Percentiles rank a stretch among this genome's conserved stretches.
Evolutionary conservation across 2,797 vertebrate genomes (phyloP).

Genomic region (Champsocephalus esox): DNA sequence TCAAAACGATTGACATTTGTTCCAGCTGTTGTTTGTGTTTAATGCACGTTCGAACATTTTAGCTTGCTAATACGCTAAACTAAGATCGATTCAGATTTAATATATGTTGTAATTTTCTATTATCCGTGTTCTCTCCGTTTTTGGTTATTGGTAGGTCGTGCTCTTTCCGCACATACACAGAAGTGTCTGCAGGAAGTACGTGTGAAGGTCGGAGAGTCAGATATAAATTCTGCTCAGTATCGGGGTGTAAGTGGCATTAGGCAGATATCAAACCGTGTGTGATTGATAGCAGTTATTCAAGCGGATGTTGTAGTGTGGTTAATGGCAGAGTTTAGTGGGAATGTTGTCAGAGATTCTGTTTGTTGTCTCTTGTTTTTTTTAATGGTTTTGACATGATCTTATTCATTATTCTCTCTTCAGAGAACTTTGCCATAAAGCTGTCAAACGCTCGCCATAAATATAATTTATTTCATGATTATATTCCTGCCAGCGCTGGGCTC

Average conservation of each 20-base stretch:
- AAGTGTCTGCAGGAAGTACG: background rate
- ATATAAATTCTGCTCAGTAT: background rate
- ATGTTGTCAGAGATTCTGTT: conserved; percentile 21
- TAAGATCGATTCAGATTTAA: background rate
- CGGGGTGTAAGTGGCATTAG: background rate
- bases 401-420: conserved; percentile 41
- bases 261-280: conserved; percentile 19
- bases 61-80: no score
- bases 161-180: background rate
- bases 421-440: conserved; percentile 59
- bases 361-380: conserved; percentile 24
- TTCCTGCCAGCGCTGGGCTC: conserved; percentile 49
- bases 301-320: background rate
- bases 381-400: conserved; percentile 26
- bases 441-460: conserved; percentile 58
- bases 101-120: background rate
- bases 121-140: background rate
- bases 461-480: conserved; percentile 61
- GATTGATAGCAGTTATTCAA: conserved; percentile 32
- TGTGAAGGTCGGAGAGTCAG: background rate
- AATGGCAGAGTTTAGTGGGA: conserved; percentile 17
- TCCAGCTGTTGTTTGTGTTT: no score
- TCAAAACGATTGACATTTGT: no score
- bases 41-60: no score
- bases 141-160: background rate